Conservation (phyloP, 2,888 invertebrate species). For the Stictocephala bisonia region DNA sequence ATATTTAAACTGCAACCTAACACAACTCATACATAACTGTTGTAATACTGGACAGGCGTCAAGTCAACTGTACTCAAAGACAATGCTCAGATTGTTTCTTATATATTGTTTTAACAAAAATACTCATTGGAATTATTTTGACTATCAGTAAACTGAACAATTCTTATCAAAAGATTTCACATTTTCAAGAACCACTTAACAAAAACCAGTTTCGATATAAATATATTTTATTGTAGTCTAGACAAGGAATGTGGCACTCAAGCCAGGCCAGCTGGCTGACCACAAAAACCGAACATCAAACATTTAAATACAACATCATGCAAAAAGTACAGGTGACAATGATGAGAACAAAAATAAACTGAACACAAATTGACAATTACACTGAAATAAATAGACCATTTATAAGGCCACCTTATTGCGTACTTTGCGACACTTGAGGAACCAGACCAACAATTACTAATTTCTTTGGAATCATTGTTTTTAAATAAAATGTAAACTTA, state of each 20-base stretch:
- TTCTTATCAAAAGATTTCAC: background rate
- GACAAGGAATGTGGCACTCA: background rate
- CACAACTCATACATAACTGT: conserved; percentile 29
- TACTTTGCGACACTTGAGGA: conserved; percentile 26
- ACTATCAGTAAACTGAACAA: too few species aligned
- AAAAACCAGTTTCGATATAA: background rate
- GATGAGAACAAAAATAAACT: background rate
- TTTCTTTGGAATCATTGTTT: background rate
- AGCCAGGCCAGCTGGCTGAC: conserved; percentile 19
- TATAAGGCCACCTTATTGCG: conserved; percentile 46
- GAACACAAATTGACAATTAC: conserved; percentile 23
- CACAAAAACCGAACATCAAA: conserved; percentile 14
- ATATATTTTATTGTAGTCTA: conserved; percentile 10
- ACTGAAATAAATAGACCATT: conserved; percentile 27
- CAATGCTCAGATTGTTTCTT: too few species aligned
- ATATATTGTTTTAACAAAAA: too few species aligned
- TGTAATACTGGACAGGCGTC: conserved; percentile 14
- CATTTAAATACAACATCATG: conserved; percentile 36
- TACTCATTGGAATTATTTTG: too few species aligned
- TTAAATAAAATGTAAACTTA: background rate
- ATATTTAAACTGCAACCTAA: conserved; percentile 34
- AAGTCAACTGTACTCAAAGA: background rate
- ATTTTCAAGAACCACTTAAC: conserved; percentile 19
- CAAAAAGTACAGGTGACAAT: conserved; percentile 12
- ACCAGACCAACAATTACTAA: conserved; percentile 18